These are phyloP conservation scores for Dendroctonus valens DNA, from an alignment of 1,140 invertebrate species.

Conservation along the genomic window DNA sequence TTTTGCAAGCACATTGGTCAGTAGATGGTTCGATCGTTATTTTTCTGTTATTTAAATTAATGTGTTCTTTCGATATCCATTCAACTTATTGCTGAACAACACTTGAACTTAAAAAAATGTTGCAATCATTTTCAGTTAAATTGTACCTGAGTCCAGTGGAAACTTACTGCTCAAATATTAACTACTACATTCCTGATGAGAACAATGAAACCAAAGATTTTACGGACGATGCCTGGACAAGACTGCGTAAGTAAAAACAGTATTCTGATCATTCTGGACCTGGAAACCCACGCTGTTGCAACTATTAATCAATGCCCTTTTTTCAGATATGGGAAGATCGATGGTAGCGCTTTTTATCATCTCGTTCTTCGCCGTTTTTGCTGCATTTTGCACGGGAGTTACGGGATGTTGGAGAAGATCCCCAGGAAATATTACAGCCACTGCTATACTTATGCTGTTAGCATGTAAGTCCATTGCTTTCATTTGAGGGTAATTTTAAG, in stretches of 20 bases:
- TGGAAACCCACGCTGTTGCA: not conserved
- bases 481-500: not conserved
- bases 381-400: constrained; percentile 91
- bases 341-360: constrained; percentile 90
- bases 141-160: constrained; percentile 90
- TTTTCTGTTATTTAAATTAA: too few species aligned
- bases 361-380: constrained; percentile 84
- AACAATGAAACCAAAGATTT: constrained; percentile 79
- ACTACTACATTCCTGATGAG: constrained; percentile 87
- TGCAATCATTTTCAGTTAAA: constrained; percentile 65
- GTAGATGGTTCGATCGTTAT: too few species aligned
- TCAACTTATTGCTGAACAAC: too few species aligned
- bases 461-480: constrained; percentile 68
- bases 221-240: constrained; percentile 79
- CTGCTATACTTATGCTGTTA: constrained; percentile 86
- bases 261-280: too few species aligned
- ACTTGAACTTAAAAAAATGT: not conserved
- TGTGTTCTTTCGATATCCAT: too few species aligned
- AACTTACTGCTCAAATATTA: constrained; percentile 91
- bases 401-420: constrained; percentile 88
- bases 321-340: constrained; percentile 85
- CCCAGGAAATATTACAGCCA: constrained; percentile 88
- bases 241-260: constrained; percentile 66
- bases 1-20: too few species aligned
- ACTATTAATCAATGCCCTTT: constrained; percentile 24